phyloP scores from a whole-genome alignment of 2,888 invertebrate species.

The Eilema griseolum region DNA sequence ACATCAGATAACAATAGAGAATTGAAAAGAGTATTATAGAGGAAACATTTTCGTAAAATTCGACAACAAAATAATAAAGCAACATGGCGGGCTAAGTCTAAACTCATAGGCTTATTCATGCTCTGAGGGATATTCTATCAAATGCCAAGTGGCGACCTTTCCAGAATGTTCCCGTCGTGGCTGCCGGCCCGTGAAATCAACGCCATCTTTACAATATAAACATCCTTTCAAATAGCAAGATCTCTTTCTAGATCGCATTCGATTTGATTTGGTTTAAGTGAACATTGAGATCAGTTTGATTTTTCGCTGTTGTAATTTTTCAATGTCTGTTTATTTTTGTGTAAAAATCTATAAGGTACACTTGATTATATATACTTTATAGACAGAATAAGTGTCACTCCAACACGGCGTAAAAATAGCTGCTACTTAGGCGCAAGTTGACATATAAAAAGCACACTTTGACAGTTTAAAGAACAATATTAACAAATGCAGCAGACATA shows the following conservation, averaged over 20 bases:
- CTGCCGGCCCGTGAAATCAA: slow-evolving; percentile 77
- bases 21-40: slow-evolving; percentile 45
- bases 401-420: no score
- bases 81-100: slow-evolving; percentile 54
- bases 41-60: slow-evolving; percentile 45
- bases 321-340: no score
- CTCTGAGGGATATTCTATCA: slow-evolving; percentile 78
- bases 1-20: slow-evolving; percentile 40
- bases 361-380: no score
- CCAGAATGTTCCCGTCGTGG: slow-evolving; percentile 69
- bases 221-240: slow-evolving; percentile 68
- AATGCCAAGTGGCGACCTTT: slow-evolving; percentile 76
- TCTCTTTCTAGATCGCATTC: slow-evolving; percentile 56
- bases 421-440: no score
- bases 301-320: no score
- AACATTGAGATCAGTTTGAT: slow-evolving; percentile 20
- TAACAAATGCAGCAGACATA: no score
- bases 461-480: no score
- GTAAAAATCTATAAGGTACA: no score
- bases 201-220: slow-evolving; percentile 63
- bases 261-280: slow-evolving; percentile 36
- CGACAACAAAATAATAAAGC: slow-evolving; percentile 48
- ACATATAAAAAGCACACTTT: no score
- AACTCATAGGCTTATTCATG: slow-evolving; percentile 68
- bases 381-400: no score